These are phyloP conservation scores for Ellobius talpinus DNA, from an alignment of 2,113 vertebrate genomes.

Conservation along the genomic window DNA sequence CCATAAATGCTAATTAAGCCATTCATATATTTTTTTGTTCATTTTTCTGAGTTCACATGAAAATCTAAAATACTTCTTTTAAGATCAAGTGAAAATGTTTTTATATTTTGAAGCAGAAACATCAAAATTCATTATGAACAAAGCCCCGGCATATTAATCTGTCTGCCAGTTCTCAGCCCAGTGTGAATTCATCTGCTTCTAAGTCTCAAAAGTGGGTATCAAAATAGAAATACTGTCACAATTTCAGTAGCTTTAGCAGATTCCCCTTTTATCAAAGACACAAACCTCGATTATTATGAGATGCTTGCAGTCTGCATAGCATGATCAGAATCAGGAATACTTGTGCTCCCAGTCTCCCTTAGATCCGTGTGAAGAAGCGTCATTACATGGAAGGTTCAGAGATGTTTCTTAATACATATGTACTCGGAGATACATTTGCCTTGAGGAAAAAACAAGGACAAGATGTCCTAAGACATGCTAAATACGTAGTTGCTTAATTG, in stretches of 20 bases:
- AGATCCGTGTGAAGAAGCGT: conserved; percentile 76
- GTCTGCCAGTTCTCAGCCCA: conserved; percentile 83
- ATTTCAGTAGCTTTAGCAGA: conserved; percentile 80
- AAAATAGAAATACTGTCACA: conserved; percentile 86
- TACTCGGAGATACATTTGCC: conserved; percentile 73
- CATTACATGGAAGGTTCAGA: conserved; percentile 77
- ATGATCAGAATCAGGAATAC: conserved; percentile 73
- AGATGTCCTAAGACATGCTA: conserved; percentile 84
- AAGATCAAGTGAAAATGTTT: conserved; percentile 75
- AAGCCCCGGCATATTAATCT: conserved; percentile 85
- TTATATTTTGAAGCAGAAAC: conserved; percentile 84
- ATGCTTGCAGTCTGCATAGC: conserved; percentile 77
- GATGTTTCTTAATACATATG: conserved; percentile 68
- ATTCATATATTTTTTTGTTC: conserved; percentile 74
- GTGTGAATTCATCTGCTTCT: conserved; percentile 85
- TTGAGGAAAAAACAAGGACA: conserved; percentile 79
- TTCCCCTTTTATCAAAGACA: conserved; percentile 83
- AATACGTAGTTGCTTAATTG: conserved; percentile 86
- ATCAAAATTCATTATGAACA: conserved; percentile 87
- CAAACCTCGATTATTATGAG: conserved; percentile 74
- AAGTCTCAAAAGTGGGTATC: conserved; percentile 83
- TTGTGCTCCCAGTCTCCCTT: conserved; percentile 73
- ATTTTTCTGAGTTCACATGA: conserved; percentile 83
- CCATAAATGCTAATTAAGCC: conserved; percentile 56
- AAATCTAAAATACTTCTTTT: conserved; percentile 83